phyloP scores from a whole-genome alignment of 2,888 invertebrate genomes.

The Apotomis capreana region DNA sequence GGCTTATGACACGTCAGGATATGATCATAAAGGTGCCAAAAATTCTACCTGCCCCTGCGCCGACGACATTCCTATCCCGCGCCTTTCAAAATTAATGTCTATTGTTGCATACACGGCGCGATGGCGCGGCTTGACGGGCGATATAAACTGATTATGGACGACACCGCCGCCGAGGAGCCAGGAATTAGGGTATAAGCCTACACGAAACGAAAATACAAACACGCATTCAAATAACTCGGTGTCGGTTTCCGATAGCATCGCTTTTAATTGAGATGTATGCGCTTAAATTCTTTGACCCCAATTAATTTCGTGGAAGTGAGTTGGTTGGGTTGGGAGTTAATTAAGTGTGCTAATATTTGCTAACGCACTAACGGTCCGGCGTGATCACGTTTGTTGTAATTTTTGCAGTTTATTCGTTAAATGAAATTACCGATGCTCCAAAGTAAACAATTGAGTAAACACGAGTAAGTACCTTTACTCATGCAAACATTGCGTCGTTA shows the following conservation, averaged over 20 bases:
- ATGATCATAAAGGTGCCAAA: conserved; percentile 82
- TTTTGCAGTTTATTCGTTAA: conserved; percentile 50
- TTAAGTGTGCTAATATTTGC: conserved; percentile 77
- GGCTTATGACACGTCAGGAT: conserved; percentile 81
- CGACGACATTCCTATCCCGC: conserved; percentile 77
- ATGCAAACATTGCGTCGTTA: conserved; percentile 1
- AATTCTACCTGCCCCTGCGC: conserved; percentile 76
- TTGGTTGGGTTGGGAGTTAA: conserved; percentile 72
- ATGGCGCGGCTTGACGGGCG: conserved; percentile 29
- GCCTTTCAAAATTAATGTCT: conserved; percentile 78
- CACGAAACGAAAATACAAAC: conserved; percentile 39
- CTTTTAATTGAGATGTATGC: conserved; percentile 79
- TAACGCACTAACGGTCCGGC: conserved; percentile 59
- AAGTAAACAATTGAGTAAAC: conserved; percentile 23
- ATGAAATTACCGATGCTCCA: conserved; percentile 27
- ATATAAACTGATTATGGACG: conserved; percentile 54
- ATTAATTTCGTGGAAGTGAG: conserved; percentile 80
- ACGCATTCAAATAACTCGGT: conserved; percentile 51
- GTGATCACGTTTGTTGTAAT: conserved; percentile 54
- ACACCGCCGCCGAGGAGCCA: conserved; percentile 44
- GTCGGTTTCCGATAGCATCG: conserved; percentile 59
- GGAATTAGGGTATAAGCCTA: conserved; percentile 15
- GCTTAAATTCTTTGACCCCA: conserved; percentile 80
- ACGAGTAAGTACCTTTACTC: background rate
- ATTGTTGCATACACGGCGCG: conserved; percentile 62